A percentile compares a stretch with the other conserved stretches of the same genome.
Evolutionary conservation across 2,888 invertebrate species (phyloP).

Genomic region (Monopis laevigella): DNA sequence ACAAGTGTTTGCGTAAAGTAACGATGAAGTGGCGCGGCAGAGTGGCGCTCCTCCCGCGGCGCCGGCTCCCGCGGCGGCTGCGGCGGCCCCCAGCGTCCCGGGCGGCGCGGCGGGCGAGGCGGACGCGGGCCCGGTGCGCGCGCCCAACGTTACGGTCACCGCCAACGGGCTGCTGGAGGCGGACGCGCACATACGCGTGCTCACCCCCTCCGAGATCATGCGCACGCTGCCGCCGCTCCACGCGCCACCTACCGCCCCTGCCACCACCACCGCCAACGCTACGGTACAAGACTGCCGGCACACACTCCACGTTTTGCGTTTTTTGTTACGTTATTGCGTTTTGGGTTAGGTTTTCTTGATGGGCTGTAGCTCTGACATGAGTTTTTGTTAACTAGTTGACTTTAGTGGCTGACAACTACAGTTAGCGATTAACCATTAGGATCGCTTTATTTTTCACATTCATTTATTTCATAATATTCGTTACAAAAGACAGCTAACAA

Average conservation of each 20-base stretch:
- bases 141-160: conserved; percentile 75
- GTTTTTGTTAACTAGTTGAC: too few relatives aligned
- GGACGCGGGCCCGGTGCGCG: conserved; percentile 54
- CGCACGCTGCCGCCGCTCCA: conserved; percentile 84
- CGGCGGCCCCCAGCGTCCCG: conserved; percentile 19
- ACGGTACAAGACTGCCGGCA: not conserved
- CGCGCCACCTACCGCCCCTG: conserved; percentile 23
- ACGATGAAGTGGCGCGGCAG: not conserved
- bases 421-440: too few relatives aligned
- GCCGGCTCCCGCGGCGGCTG: conserved; percentile 28
- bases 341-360: too few relatives aligned
- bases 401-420: too few relatives aligned
- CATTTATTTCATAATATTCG: too few relatives aligned
- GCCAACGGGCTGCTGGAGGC: conserved; percentile 67
- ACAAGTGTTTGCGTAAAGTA: not conserved
- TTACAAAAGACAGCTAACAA: too few relatives aligned
- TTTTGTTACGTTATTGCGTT: too few relatives aligned
- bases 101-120: conserved; percentile 23
- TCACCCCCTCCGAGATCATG: conserved; percentile 91
- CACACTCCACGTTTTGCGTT: too few relatives aligned
- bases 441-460: too few relatives aligned
- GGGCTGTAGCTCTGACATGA: too few relatives aligned
- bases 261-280: conserved; percentile 21
- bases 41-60: conserved; percentile 1
- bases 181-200: conserved; percentile 88